A percentile compares a stretch with the other conserved stretches of the same genome.
Evolutionary conservation across 2,888 invertebrate genomes (phyloP).

Genomic region (Polydesmus complanatus): DNA sequence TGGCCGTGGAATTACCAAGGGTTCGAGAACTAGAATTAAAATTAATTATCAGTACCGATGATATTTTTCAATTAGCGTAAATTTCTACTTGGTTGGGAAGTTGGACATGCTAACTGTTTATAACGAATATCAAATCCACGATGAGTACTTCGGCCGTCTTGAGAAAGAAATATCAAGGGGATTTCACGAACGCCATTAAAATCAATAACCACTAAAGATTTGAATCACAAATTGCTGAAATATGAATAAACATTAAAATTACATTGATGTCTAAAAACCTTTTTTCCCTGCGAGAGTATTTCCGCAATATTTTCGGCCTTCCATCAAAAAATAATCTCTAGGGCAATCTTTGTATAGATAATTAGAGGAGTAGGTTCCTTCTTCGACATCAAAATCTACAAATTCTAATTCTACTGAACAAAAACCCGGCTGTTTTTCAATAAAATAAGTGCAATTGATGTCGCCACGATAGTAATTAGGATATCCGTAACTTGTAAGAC

Average conservation of each 20-base stretch:
- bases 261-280: too few species aligned
- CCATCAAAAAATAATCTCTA: conserved; percentile 21
- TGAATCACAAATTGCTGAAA: not conserved
- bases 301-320: conserved; percentile 22
- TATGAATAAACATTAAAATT: too few species aligned
- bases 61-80: not conserved
- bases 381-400: conserved; percentile 21
- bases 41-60: too few species aligned
- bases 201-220: conserved; percentile 5
- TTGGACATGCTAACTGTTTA: conserved; percentile 10
- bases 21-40: not conserved
- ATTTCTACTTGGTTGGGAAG: not conserved
- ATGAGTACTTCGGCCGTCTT: not conserved
- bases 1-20: too few species aligned
- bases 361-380: conserved; percentile 9
- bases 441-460: conserved; percentile 22
- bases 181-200: conserved; percentile 5
- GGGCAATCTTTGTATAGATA: conserved; percentile 2
- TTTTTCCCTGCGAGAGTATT: conserved; percentile 11
- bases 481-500: conserved; percentile 22
- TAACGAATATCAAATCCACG: conserved; percentile 14
- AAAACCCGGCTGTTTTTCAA: conserved; percentile 20
- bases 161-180: conserved; percentile 6
- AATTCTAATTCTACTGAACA: conserved; percentile 23
- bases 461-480: conserved; percentile 20